phyloP scores from a whole-genome alignment of 2,888 invertebrate species.

The Drosophila nigritarsus region DNA sequence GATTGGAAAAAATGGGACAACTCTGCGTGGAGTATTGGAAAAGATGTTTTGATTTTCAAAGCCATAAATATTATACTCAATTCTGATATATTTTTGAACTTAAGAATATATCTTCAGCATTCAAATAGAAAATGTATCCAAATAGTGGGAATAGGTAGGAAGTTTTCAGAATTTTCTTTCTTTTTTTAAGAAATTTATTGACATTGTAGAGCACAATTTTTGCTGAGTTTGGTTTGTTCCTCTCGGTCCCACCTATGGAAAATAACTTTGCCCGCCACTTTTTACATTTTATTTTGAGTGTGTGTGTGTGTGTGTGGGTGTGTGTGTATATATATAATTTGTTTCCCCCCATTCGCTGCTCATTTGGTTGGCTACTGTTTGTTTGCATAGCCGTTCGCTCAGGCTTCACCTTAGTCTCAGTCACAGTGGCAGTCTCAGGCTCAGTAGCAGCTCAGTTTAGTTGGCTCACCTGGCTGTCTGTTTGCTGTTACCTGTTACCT shows the following conservation, averaged over 20 bases:
- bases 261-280: background rate
- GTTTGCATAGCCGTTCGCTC: slow-evolving; percentile 66
- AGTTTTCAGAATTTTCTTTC: background rate
- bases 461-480: slow-evolving; percentile 26
- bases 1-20: background rate
- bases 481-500: slow-evolving; percentile 8
- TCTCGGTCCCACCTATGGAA: background rate
- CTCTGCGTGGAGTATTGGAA: background rate
- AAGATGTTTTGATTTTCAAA: background rate
- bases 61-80: background rate
- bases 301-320: slow-evolving; percentile 9
- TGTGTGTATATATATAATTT: slow-evolving; percentile 14
- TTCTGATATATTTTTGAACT: background rate
- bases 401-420: slow-evolving; percentile 20
- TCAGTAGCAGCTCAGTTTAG: slow-evolving; percentile 35
- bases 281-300: background rate
- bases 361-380: slow-evolving; percentile 68
- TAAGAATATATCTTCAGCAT: background rate
- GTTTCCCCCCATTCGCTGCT: slow-evolving; percentile 61
- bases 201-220: background rate
- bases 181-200: background rate
- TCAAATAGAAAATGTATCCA: background rate
- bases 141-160: background rate
- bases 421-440: background rate
- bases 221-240: background rate